Base-by-base conservation (phyloP, 2,113 vertebrate genomes). In the Melanocharis versteri region DNA sequence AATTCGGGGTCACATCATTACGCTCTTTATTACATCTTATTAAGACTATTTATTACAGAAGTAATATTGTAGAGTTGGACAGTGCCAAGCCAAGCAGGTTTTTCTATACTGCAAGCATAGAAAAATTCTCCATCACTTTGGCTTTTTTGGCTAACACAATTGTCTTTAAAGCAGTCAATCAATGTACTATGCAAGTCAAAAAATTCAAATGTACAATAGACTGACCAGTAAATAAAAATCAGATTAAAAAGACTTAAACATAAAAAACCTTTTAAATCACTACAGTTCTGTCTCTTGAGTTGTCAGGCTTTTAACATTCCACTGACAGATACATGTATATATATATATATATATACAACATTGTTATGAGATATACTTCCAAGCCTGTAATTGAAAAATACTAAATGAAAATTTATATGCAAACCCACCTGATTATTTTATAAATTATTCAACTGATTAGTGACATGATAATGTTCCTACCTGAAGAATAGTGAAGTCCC, bases 141-240 rank as follows among this genome's bases (percentile, higher is more conserved):
- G 26, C n/a, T 95, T 94, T 89, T 78, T 71, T 96, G 71, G 56
- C 33, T 90, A 62, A n/a, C 33, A 85, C 18, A 66, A 72, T 95
- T 97, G 47, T 86, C 50, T 58, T 96, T 96, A 69, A 93, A 96
- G 90, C 51, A 53, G 51, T 64, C n/a, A 27, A 65, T 73, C 69
- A 93, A 68, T 10, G 9, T 77, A 75, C 60, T 83, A 81, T 12
- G 40, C 86, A 96, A 44, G 78, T 84, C 88, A 40, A 86, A 90
- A 82, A 81, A 47, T 28, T 77, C 45, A 69, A 94, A 90, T 84
- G 71, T 73, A 88, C 72, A 93, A 37, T 15, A 82, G 76, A 57
- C 31, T 48, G 24, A 79, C 17, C 80, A 78, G 70, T 13, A 68
- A 93, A 85, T 91, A 65, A 89, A 86, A 75, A 70, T 64, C 65